A percentile compares a stretch with the other conserved stretches of the same genome.
Conservation (phyloP, 2,113 vertebrate genomes). For the Poecilia latipinna region DNA sequence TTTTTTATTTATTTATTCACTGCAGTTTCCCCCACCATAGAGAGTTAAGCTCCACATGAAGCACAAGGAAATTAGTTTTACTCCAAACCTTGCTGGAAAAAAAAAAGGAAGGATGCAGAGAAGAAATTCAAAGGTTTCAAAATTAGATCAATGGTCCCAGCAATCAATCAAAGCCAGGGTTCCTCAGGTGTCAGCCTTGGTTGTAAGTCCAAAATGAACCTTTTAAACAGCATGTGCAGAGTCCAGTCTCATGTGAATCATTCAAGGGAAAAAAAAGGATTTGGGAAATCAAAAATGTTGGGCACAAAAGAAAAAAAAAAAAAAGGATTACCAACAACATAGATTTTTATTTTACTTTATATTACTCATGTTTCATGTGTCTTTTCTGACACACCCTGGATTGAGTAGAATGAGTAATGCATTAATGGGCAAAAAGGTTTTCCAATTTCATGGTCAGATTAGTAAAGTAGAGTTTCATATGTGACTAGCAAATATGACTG, state of each 20-base stretch:
- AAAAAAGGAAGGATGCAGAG: slow-evolving; percentile 71
- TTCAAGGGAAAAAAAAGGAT: slow-evolving; percentile 36
- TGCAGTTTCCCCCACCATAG: slow-evolving; percentile 70
- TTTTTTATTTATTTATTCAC: slow-evolving; percentile 80
- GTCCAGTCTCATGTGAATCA: slow-evolving; percentile 65
- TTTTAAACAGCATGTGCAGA: slow-evolving; percentile 77
- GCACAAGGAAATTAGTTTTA: slow-evolving; percentile 82
- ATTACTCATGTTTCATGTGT: slow-evolving; percentile 20
- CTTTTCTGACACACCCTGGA: slow-evolving; percentile 26
- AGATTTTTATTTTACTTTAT: slow-evolving; percentile 17
- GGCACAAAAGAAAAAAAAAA: neutral
- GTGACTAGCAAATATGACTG: slow-evolving; percentile 4
- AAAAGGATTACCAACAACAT: slow-evolving; percentile 3
- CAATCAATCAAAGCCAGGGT: slow-evolving; percentile 81
- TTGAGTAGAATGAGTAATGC: slow-evolving; percentile 17
- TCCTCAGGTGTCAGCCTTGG: slow-evolving; percentile 65
- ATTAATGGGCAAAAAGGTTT: slow-evolving; percentile 10
- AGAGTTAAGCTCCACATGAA: slow-evolving; percentile 74
- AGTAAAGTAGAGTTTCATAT: slow-evolving; percentile 43
- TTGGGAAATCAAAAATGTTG: neutral
- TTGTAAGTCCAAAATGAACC: slow-evolving; percentile 77
- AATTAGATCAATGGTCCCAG: slow-evolving; percentile 84
- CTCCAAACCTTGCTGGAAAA: slow-evolving; percentile 66
- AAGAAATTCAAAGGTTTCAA: slow-evolving; percentile 79
- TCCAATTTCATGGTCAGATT: slow-evolving; percentile 33